Percentiles rank a stretch among this genome's conserved stretches.
phyloP scores from a whole-genome alignment of 2,888 invertebrate species.

The Carterocephalus palaemon region DNA sequence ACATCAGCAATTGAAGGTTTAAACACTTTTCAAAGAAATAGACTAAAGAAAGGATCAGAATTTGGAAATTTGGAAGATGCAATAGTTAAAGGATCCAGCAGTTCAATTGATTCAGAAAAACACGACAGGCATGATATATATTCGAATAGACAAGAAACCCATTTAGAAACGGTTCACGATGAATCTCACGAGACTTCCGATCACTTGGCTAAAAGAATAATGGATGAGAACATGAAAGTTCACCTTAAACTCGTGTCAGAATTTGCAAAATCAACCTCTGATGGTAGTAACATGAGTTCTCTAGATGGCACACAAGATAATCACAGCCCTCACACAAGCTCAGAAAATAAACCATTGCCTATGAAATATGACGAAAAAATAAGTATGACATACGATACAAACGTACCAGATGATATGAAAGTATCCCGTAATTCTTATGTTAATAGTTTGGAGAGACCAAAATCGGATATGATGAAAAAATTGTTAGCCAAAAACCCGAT shows the following conservation, averaged over 20 bases:
- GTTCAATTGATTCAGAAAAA: conserved; percentile 68
- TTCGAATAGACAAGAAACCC: conserved; percentile 38
- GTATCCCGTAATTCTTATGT: conserved; percentile 79
- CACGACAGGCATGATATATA: conserved; percentile 46
- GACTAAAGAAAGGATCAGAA: conserved; percentile 85
- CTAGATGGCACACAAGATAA: conserved; percentile 60
- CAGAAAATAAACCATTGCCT: conserved; percentile 47
- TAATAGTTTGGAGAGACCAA: conserved; percentile 81
- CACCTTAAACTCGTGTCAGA: conserved; percentile 71
- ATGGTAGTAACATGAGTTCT: conserved; percentile 67
- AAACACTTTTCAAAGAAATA: conserved; percentile 82
- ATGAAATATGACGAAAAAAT: conserved; percentile 66
- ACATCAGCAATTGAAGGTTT: conserved; percentile 81
- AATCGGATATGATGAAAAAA: conserved; percentile 81
- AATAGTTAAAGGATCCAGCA: conserved; percentile 78
- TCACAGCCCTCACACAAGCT: conserved; percentile 40
- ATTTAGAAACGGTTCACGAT: conserved; percentile 50
- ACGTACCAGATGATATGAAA: conserved; percentile 82
- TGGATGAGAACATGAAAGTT: conserved; percentile 73
- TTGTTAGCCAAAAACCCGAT: conserved; percentile 74
- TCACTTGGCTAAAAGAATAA: conserved; percentile 66
- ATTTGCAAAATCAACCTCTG: conserved; percentile 72
- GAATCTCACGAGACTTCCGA: conserved; percentile 67
- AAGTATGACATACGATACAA: conserved; percentile 75
- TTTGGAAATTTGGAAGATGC: conserved; percentile 88